phyloP scores from a whole-genome alignment of 2,888 invertebrate genomes.

The Psylliodes chrysocephalus region DNA sequence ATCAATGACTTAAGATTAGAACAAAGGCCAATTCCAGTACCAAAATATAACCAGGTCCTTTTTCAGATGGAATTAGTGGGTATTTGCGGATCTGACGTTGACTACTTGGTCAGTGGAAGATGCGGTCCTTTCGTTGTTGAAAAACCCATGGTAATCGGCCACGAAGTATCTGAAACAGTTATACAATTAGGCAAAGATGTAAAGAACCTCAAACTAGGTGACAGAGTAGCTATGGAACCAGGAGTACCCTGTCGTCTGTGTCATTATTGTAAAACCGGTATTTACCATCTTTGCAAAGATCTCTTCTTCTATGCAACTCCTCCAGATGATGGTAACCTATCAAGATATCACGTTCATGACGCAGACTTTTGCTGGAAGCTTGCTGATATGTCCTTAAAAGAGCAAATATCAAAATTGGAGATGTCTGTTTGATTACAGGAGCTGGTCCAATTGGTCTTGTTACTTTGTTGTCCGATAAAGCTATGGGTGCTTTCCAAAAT shows the following conservation, averaged over 20 bases:
- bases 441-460: slow-evolving; percentile 92
- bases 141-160: slow-evolving; percentile 94
- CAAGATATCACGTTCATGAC: slow-evolving; percentile 87
- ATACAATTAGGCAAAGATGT: slow-evolving; percentile 79
- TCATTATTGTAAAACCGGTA: slow-evolving; percentile 85
- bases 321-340: slow-evolving; percentile 89
- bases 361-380: slow-evolving; percentile 90
- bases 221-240: slow-evolving; percentile 94
- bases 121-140: slow-evolving; percentile 91
- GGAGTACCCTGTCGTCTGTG: slow-evolving; percentile 90
- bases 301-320: slow-evolving; percentile 96
- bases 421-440: slow-evolving; percentile 79
- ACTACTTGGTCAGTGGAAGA: slow-evolving; percentile 85
- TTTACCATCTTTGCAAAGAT: slow-evolving; percentile 90
- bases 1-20: slow-evolving; percentile 81
- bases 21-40: slow-evolving; percentile 83
- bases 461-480: slow-evolving; percentile 80
- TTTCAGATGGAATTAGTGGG: slow-evolving; percentile 91
- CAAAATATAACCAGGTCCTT: slow-evolving; percentile 83
- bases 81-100: slow-evolving; percentile 97
- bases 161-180: slow-evolving; percentile 88
- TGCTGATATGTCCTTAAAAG: slow-evolving; percentile 91
- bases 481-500: slow-evolving; percentile 86
- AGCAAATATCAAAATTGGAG: slow-evolving; percentile 79
- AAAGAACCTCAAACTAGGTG: slow-evolving; percentile 76